Base-by-base conservation (phyloP, 2,888 invertebrate species). In the Drosophila putrida region DNA sequence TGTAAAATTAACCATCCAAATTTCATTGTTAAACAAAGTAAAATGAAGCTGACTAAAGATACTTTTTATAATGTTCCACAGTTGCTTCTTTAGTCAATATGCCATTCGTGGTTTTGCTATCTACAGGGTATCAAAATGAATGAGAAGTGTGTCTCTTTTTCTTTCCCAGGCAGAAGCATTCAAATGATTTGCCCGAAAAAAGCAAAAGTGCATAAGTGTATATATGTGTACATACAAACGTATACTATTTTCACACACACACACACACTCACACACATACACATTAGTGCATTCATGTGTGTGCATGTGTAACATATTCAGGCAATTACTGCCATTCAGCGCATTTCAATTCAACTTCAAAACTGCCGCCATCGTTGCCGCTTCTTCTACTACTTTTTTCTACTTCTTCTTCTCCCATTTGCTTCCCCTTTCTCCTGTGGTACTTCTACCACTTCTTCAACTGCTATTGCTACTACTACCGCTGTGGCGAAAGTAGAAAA, bases 281-380 rank as follows among this genome's bases (percentile, higher is more conserved):
- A 59, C 54, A 84, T 80, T 82, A 78, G 85, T 50, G 74, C 71
- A 86, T 63, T 83, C 83, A 78, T 74, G 78, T 80, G 74, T 80
- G 71, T 88, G 82, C 73, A 71, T 88, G 76, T 84, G 84, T 82
- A 79, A 82, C 85, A 87, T 87, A 84, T 87, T 87, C 84, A 84
- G 84, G 84, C 84, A 84, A 84, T 84, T 84, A 84, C 84, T 84
- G 84, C 80, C 85, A 84, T 84, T 87, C 84, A 84, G 80, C 88
- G 85, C 80, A 84, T 87, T 84, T 84, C 87, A 84, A 87, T 87
- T 84, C 84, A 84, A 87, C 84, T 84, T 87, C 80, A 87, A 84
- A 84, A 87, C 85, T 78, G 84, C 74, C 66, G 73, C 70, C 61
- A 51, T 62, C 28, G 50, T 54, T 38, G 31, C 60, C 13, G 28